Evolutionary conservation across 2,888 invertebrate species (phyloP), one percentile per base, ranked within the genome.

Genomic region (Aphodius sticticus): DNA sequence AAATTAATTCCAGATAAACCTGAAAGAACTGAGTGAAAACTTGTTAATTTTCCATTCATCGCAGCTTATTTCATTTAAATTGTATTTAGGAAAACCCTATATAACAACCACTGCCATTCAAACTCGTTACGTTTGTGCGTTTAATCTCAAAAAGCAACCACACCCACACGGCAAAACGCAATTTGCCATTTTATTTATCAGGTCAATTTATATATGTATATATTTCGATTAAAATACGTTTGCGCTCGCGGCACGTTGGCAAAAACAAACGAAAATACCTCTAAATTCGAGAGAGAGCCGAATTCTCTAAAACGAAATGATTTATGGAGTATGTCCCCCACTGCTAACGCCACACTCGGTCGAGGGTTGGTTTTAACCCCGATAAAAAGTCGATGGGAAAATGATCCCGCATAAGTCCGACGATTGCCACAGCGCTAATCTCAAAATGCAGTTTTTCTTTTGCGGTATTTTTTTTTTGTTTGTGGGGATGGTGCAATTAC

Each of bases 401-500:
- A 16, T 53, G 76, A 76, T 76, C 76, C 37, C 26, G 36, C 38
- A 76, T 76, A 76, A 76, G 53, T 76, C 69, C 16, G 76, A 36
- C 72, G 76, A 76, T 69, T 69, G 16, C 76, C 76, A n/a, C n/a
- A 15, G 16, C 9, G 76, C 26, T 76, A 76, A 76, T 76, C 76
- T 76, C 76, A 12, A 76, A 76, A 76, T 76, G 76, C 76, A 76
- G 69, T 76, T 76, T 74, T 76, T 76, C 69, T 53, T 53, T 53
- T 53, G 53, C 53, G 38, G 76, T 53, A 53, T 7, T 9, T 53
- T 53, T n/a, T 53, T 53, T 53, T 53, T 53, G 53, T 53, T 53
- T 53, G 53, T 7, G 9, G 53, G 2, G 53, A 53, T 36, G 38
- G 76, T 4, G 15, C 76, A 76, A 76, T 76, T 76, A 76, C 35